Conservation (phyloP, 1,140 invertebrate species). For the Bombus fervidus region DNA sequence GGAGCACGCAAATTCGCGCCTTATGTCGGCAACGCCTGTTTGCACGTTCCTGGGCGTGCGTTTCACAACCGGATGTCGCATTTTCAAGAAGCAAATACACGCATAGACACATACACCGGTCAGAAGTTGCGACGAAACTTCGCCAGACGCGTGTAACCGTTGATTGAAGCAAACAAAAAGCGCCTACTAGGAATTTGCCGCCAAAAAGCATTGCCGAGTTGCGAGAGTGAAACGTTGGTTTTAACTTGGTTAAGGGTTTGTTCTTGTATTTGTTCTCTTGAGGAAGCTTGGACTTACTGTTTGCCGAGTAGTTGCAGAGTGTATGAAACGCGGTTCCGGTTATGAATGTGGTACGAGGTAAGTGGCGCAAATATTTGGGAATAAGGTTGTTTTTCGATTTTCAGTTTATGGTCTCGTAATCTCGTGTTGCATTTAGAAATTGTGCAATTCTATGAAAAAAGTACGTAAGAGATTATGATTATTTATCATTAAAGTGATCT, state of each 20-base stretch:
- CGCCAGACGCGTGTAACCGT: background rate
- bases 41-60: conserved; percentile 18
- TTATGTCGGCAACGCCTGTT: conserved; percentile 4
- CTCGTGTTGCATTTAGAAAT: background rate
- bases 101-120: background rate
- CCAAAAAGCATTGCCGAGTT: background rate
- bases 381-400: background rate
- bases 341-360: background rate
- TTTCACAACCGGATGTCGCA: conserved; percentile 21
- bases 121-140: conserved; percentile 25
- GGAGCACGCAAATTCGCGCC: conserved; percentile 17
- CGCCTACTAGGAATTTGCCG: background rate
- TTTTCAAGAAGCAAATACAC: conserved; percentile 27
- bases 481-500: too few species aligned
- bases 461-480: too few species aligned
- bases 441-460: too few species aligned
- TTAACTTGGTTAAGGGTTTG: background rate
- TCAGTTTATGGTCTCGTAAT: background rate
- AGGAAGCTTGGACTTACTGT: background rate
- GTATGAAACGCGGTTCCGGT: too few species aligned
- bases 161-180: conserved; percentile 20
- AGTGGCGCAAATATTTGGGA: background rate
- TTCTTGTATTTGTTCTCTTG: background rate
- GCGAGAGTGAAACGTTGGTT: background rate
- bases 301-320: background rate